phyloP scores from a whole-genome alignment of 1,140 invertebrate species.

The Neotoxoptera formosana region DNA sequence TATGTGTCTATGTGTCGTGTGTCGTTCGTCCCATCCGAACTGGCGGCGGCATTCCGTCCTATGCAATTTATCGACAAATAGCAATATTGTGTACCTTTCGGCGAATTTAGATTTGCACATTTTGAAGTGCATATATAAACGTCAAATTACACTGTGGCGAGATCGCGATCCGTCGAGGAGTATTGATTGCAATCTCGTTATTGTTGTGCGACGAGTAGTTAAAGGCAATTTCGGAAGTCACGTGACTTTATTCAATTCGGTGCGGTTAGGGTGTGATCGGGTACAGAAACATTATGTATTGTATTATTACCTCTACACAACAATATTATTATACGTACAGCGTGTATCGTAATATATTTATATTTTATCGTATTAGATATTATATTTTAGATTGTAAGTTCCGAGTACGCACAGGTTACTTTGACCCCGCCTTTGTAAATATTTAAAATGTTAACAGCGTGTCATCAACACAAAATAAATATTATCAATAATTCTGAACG shows the following conservation, averaged over 20 bases:
- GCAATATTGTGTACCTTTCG: neutral
- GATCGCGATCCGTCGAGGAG: neutral
- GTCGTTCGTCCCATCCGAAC: too few species aligned
- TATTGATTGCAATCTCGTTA: neutral
- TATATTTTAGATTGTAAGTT: neutral
- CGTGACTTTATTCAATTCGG: constrained; percentile 13
- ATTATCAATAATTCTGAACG: constrained; percentile 20
- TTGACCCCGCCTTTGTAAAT: neutral
- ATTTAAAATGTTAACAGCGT: neutral
- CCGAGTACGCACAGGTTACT: neutral
- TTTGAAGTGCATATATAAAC: neutral
- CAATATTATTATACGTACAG: neutral
- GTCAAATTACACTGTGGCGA: neutral
- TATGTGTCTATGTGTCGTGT: neutral
- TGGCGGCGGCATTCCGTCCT: neutral
- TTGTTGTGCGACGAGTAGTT: neutral
- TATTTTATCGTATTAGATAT: neutral
- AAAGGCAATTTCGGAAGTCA: neutral
- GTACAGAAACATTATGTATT: neutral
- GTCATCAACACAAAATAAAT: constrained; percentile 12
- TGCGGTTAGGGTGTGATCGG: too few species aligned
- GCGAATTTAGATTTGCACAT: neutral
- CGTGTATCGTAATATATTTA: neutral
- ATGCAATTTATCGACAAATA: neutral
- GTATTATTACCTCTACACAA: neutral